A percentile compares a stretch with the other conserved stretches of the same genome.
phyloP scores from a whole-genome alignment of 1,140 invertebrate species.

The Whitmania pigra region DNA sequence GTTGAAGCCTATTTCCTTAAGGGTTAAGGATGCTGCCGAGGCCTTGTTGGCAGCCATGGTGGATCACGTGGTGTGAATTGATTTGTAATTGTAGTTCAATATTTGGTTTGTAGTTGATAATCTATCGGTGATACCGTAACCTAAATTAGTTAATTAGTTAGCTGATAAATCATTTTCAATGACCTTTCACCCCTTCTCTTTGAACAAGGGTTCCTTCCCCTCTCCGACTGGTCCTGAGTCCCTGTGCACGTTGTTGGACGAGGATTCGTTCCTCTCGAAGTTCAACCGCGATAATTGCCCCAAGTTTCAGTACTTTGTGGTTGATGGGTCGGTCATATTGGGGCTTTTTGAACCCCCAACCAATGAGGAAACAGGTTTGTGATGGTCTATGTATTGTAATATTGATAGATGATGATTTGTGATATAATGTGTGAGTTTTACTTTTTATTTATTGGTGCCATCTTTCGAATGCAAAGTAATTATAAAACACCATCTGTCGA shows the following conservation, averaged over 20 bases:
- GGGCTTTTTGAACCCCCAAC: conserved; percentile 74
- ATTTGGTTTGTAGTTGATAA: too few species aligned
- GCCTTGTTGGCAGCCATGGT: conserved; percentile 74
- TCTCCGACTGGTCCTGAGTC: conserved; percentile 69
- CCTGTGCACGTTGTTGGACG: conserved; percentile 71
- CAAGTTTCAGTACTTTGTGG: conserved; percentile 66
- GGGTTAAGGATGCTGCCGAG: conserved; percentile 88
- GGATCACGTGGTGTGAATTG: conserved; percentile 53
- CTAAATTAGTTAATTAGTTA: too few species aligned
- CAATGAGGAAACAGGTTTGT: conserved; percentile 47
- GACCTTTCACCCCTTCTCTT: not conserved
- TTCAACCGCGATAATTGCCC: conserved; percentile 49
- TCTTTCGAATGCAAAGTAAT: too few species aligned
- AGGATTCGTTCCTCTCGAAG: conserved; percentile 66
- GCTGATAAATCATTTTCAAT: too few species aligned
- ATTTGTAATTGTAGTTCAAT: too few species aligned
- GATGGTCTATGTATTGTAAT: not conserved
- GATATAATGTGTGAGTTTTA: too few species aligned
- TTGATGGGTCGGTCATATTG: conserved; percentile 74
- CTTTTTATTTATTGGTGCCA: too few species aligned
- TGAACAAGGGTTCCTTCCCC: conserved; percentile 59
- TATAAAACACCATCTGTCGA: too few species aligned
- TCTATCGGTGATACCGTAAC: too few species aligned
- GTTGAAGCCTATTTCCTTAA: conserved; percentile 83
- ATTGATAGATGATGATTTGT: too few species aligned